phyloP scores from a whole-genome alignment of 2,797 vertebrate species.

The Buceros bicornis region DNA sequence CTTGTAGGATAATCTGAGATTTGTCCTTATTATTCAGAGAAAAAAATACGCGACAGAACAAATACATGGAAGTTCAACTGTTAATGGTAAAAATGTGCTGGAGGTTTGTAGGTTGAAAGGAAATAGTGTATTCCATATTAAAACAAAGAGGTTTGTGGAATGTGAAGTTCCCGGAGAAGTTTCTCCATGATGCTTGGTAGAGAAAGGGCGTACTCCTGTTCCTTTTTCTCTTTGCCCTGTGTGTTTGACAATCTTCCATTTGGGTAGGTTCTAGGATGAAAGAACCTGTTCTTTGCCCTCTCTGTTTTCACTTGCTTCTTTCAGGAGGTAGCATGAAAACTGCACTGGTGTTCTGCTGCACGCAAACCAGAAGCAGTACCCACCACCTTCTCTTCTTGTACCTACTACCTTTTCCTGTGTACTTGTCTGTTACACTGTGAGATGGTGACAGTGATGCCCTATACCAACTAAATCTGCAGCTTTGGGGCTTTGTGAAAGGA shows the following conservation, averaged over 20 bases:
- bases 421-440: not conserved
- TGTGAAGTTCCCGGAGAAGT: not conserved
- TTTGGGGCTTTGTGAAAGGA: not conserved
- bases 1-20: not conserved
- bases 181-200: not conserved
- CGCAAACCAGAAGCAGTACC: not conserved
- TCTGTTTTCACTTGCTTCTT: not conserved
- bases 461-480: not conserved
- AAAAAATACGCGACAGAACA: not conserved
- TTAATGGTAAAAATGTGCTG: not conserved
- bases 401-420: not conserved
- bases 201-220: fast-evolving
- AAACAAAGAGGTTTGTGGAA: not conserved
- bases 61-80: not conserved
- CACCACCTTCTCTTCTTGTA: not conserved
- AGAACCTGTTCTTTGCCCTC: not conserved
- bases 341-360: not conserved
- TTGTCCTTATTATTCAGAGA: not conserved
- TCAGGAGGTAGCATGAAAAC: not conserved
- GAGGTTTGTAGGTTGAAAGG: not conserved
- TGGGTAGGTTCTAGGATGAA: not conserved
- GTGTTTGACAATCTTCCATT: not conserved
- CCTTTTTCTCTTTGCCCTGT: not conserved
- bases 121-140: not conserved
- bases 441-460: not conserved